Conservation (phyloP, 2,888 invertebrate species). For the Drosophila multiciliata region DNA sequence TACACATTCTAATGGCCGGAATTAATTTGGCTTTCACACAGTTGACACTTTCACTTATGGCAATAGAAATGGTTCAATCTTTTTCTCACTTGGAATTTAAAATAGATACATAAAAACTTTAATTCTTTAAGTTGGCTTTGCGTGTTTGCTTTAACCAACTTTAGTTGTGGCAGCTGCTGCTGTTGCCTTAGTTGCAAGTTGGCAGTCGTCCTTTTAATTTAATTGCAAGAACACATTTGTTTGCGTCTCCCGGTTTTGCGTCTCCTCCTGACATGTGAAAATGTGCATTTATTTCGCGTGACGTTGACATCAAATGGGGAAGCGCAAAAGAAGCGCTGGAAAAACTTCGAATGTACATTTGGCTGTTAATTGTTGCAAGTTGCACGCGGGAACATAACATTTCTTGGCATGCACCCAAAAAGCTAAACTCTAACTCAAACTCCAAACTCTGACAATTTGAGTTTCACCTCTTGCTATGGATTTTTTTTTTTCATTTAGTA, state of each 20-base stretch:
- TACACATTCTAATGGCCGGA: neutral
- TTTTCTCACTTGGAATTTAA: neutral
- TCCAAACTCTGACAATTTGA: slow-evolving; percentile 8
- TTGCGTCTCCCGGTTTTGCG: slow-evolving; percentile 9
- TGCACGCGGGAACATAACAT: slow-evolving; percentile 5
- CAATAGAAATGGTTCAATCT: neutral
- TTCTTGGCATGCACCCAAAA: slow-evolving; percentile 13
- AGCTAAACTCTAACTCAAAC: slow-evolving; percentile 2
- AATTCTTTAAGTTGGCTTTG: neutral
- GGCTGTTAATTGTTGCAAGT: slow-evolving; percentile 46
- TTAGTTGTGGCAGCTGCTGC: neutral
- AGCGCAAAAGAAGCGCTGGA: neutral
- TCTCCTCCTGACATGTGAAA: slow-evolving; percentile 27
- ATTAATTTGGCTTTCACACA: slow-evolving; percentile 2
- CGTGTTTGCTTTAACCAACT: neutral
- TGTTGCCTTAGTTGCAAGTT: neutral
- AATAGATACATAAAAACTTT: neutral
- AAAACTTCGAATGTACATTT: slow-evolving; percentile 48
- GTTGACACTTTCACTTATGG: neutral
- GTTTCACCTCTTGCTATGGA: slow-evolving; percentile 8
- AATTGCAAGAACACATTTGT: slow-evolving; percentile 44
- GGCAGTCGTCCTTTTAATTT: slow-evolving; percentile 49
- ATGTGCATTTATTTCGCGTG: slow-evolving; percentile 37
- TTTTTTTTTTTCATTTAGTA: slow-evolving; percentile 12
- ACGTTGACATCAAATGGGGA: slow-evolving; percentile 18